Base-by-base conservation (phyloP, 2,888 invertebrate genomes). In the Eucera pruinosa region DNA sequence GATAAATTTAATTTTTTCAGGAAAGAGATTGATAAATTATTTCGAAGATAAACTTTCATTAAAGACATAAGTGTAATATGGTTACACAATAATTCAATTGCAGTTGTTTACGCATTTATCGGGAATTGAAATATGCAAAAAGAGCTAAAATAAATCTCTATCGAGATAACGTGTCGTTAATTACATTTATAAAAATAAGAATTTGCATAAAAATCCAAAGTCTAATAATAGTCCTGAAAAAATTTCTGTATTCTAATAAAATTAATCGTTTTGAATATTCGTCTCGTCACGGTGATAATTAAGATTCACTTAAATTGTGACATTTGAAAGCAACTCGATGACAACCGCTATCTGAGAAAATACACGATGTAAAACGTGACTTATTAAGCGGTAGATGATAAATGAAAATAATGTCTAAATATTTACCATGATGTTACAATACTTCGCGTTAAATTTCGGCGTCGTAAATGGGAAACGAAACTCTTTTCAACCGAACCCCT, bases 321-420 rank as follows among this genome's bases (percentile, higher is more conserved):
- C 57, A 64, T 39, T 43, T 48, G 13, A 15, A 52, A 47, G 27
- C 25, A 27, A 50, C 15, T 23, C 65, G 50, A 18, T 27, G 66
- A 13, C 23, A 43, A 64, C 43, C 65, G 60, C 64, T 81, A 76
- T 81, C 65, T 55, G 23, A 6, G 9, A 15, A 15, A 9, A 13
- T 15, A 27, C 18, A 36, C 52, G n/a, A 48, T 36, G 45, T 47
- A 41, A 15, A 64, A 15, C 20, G 58, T 64, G 15, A 57, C 43
- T 39, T 43, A 15, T 3, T 20, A 47, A 41, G 2, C 45, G 41
- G 33, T 41, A n/a, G n/a, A 9, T 11, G 57, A 83, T 75, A 69
- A 81, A 73, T 20, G 45, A 45, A 41, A 43, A 33, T 39, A 9
- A 43, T 3, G 13, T 0, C 30, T 60, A 48, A 77, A 64, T 77